These are phyloP conservation scores for Clytia hemisphaerica DNA, from an alignment of 30 jellyfish, hydroid and myxozoan genomes.

Conservation along the genomic window DNA sequence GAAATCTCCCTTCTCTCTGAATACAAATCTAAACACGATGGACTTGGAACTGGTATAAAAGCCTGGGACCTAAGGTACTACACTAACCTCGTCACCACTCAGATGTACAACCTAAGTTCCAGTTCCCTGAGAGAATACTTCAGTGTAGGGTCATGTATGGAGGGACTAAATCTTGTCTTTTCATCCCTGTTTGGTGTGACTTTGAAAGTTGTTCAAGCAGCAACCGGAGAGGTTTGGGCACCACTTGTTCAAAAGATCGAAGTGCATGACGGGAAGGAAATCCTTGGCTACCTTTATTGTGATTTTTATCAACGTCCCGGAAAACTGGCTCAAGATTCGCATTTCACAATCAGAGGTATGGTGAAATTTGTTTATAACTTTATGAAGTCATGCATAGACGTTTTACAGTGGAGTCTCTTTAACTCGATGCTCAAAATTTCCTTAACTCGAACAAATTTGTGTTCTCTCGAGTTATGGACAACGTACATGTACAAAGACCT, in stretches of 20 bases:
- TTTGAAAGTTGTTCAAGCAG: slow-evolving; percentile 38
- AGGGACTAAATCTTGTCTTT: slow-evolving; percentile 64
- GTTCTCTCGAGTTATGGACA: no score
- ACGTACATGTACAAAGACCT: no score
- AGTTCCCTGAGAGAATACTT: slow-evolving; percentile 57
- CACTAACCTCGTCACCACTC: slow-evolving; percentile 50
- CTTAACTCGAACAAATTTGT: no score
- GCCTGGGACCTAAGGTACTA: slow-evolving; percentile 78
- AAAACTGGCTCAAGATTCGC: slow-evolving; percentile 73
- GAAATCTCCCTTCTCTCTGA: slow-evolving; percentile 38
- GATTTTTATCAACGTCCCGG: slow-evolving; percentile 75
- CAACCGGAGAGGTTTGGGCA: slow-evolving; percentile 88
- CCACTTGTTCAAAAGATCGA: slow-evolving; percentile 75
- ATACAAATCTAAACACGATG: slow-evolving; percentile 39
- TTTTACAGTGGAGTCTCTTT: background rate
- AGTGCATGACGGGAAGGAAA: slow-evolving; percentile 80
- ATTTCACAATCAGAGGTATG: slow-evolving; percentile 78
- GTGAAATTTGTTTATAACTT: background rate
- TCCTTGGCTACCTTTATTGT: slow-evolving; percentile 81
- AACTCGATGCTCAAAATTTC: no score
- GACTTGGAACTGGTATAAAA: slow-evolving; percentile 14
- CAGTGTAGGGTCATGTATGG: slow-evolving; percentile 90
- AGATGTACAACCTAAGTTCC: slow-evolving; percentile 53
- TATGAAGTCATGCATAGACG: background rate
- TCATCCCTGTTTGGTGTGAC: slow-evolving; percentile 52